Base-by-base conservation (phyloP, 2,113 vertebrate genomes). In the Perccottus glenii region DNA sequence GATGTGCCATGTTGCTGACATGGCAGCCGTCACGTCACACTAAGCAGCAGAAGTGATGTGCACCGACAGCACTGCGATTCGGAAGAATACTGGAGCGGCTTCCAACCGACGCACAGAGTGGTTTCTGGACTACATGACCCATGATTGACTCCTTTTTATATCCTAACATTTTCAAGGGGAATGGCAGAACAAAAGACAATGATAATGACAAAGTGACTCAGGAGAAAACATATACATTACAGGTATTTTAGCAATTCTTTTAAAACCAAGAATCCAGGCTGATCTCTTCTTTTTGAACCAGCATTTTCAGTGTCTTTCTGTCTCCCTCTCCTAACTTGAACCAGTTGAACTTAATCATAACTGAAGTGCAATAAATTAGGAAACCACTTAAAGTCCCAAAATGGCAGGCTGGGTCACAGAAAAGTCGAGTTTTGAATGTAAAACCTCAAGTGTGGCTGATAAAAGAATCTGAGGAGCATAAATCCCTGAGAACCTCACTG, bases 1-100 rank as follows among this genome's bases (percentile, higher is more conserved):
- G 87, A 87, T 61, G 87, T 81, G 84, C 79, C 45, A 61, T 88
- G 87, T 83, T 93, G 92, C 91, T 93, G 92, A 93, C 90, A 89
- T 73, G 87, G 90, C 89, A 87, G 83, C 81, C 77, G 74, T 92
- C 90, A 89, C 82, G 79, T 92, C 88, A 84, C 81, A 81, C 85
- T 87, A 84, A 87, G 81, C 73, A 64, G 63, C 64, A 68, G 85
- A 86, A 92, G 84, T 90, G 90, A 92, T 91, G 92, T 50, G 81
- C 83, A 15, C 75, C 77, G 90, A 91, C 90, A 92, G 82, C 71
- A 4, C 68, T 38, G 77, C 82, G 65, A 78, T 81, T 75, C 72
- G 71, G 62, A 67, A n/a, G 71, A 75, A 72, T 56, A 83, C 77
- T 77, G 74, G 52, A 48, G 75, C 36, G 46, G 59, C 78, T 70